phyloP scores from a whole-genome alignment of 2,797 vertebrate genomes.

The Monodelphis domestica region DNA sequence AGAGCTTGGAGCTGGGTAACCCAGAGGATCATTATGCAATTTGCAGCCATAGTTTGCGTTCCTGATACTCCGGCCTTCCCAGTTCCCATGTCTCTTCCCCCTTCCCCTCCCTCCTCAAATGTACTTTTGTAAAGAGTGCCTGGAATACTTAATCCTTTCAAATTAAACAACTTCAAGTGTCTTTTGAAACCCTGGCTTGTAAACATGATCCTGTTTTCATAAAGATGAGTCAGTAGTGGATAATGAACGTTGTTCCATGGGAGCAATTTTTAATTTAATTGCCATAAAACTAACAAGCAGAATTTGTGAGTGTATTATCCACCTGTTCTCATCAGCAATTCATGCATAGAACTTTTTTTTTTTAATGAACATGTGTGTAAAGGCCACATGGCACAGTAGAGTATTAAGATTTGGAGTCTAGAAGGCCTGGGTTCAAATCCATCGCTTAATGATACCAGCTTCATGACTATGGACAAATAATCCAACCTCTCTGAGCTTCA shows the following conservation, averaged over 20 bases:
- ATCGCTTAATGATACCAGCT: not conserved
- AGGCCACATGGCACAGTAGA: not conserved
- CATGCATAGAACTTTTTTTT: not conserved
- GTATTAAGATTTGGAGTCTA: not conserved
- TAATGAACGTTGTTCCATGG: not conserved
- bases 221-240: conserved; percentile 3
- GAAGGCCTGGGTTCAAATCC: not conserved
- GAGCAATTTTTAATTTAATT: conserved; percentile 12
- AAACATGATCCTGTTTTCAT: conserved; percentile 46
- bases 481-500: not conserved
- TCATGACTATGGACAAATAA: not conserved
- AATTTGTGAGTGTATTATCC: not conserved
- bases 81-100: not conserved
- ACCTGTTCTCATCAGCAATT: not conserved
- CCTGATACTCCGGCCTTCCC: not conserved
- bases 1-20: not conserved
- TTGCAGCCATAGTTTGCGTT: not conserved
- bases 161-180: conserved; percentile 61
- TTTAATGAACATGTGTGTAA: not conserved
- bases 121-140: not conserved
- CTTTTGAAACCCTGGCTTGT: conserved; percentile 70
- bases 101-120: not conserved
- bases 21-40: not conserved
- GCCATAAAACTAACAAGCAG: conserved; percentile 24
- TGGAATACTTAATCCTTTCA: not conserved